Conservation (phyloP, 2,888 invertebrate genomes). For the Drosophila aldrichi region DNA sequence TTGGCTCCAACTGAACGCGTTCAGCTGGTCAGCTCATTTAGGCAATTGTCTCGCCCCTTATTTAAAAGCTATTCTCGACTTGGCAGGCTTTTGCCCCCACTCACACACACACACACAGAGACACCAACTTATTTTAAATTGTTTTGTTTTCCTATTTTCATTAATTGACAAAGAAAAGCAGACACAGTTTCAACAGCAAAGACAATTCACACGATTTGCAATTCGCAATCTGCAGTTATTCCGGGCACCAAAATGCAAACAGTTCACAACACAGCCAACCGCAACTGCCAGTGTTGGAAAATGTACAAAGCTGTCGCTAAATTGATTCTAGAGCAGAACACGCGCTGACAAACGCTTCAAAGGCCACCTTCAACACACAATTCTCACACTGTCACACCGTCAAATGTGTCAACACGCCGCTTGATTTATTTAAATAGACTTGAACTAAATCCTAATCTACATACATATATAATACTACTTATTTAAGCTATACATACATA, state of each 20-base stretch:
- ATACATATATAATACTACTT: constrained; percentile 25
- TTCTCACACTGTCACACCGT: constrained; percentile 30
- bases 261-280: constrained; percentile 44
- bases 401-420: constrained; percentile 60
- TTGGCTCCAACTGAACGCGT: constrained; percentile 27
- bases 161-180: constrained; percentile 32
- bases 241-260: constrained; percentile 66
- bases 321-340: constrained; percentile 51
- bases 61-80: constrained; percentile 85
- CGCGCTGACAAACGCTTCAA: constrained; percentile 58
- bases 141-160: constrained; percentile 30
- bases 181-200: constrained; percentile 72
- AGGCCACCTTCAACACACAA: constrained; percentile 42
- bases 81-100: constrained; percentile 85
- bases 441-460: constrained; percentile 28
- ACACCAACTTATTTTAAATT: constrained; percentile 18
- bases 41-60: constrained; percentile 83
- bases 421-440: constrained; percentile 44
- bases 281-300: constrained; percentile 52
- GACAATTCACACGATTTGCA: constrained; percentile 60
- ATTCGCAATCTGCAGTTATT: constrained; percentile 43
- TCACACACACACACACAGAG: constrained; percentile 21
- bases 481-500: constrained; percentile 43
- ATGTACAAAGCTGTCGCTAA: constrained; percentile 64
- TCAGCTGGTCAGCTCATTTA: constrained; percentile 70